Percentiles rank a stretch among this genome's conserved stretches.
These are phyloP conservation scores for Centruroides sculpturatus DNA, from an alignment of 1,140 invertebrate species.

Conservation along the genomic window DNA sequence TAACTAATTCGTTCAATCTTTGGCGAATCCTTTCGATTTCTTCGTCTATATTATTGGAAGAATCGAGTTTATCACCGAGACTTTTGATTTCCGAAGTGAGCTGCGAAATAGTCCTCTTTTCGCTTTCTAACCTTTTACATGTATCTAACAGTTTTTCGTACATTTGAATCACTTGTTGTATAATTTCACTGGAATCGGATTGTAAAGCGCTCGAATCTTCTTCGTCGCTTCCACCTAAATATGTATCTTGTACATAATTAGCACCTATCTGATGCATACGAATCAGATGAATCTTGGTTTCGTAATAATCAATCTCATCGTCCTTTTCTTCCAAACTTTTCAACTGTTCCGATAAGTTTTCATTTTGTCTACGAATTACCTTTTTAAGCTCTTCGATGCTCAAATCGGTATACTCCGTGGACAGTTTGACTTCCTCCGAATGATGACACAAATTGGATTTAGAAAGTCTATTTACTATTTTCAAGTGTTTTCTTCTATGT, in stretches of 20 bases:
- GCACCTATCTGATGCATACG: conserved; percentile 56
- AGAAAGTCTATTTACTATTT: not conserved
- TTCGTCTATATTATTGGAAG: conserved; percentile 17
- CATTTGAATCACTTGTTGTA: not conserved
- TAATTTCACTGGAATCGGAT: too few species aligned
- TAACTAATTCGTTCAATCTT: too few species aligned
- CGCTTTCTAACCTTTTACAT: not conserved
- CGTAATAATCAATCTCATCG: conserved; percentile 54
- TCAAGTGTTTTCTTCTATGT: not conserved
- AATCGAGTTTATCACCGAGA: conserved; percentile 34
- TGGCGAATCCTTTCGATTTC: conserved; percentile 35
- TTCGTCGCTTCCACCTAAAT: conserved; percentile 35
- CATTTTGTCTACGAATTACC: conserved; percentile 60
- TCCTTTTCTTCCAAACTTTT: conserved; percentile 50
- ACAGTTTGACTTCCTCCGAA: conserved; percentile 11
- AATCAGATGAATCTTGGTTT: conserved; percentile 52
- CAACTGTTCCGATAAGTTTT: conserved; percentile 59
- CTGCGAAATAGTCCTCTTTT: conserved; percentile 14
- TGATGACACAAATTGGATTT: conserved; percentile 9
- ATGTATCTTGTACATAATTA: conserved; percentile 66
- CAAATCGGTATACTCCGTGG: conserved; percentile 1
- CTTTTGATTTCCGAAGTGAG: not conserved
- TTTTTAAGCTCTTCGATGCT: conserved; percentile 46
- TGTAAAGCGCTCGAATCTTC: not conserved
- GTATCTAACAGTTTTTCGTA: not conserved